Conservation (phyloP, 2,113 vertebrate species). For the Rhynchopsitta pachyrhyncha region DNA sequence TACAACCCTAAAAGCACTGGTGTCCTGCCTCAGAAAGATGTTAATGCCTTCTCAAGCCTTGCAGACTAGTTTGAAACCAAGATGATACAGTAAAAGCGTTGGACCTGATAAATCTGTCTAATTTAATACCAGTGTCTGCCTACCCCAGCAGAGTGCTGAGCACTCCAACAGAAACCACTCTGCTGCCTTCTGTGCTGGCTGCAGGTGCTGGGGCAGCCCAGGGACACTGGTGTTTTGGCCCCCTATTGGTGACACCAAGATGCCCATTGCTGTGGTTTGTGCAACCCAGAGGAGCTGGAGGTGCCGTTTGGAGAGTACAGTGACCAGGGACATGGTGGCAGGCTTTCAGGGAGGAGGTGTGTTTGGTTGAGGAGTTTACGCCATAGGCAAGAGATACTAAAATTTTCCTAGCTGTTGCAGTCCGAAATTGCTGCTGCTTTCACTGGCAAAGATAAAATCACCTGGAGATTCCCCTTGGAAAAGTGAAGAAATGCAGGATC, state of each 20-base stretch:
- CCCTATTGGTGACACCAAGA: fast-evolving
- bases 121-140: not conserved
- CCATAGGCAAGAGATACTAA: not conserved
- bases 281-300: not conserved
- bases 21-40: not conserved
- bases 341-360: not conserved
- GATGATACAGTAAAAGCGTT: not conserved
- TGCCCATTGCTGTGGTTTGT: fast-evolving
- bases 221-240: fast-evolving
- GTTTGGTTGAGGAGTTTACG: not conserved
- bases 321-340: fast-evolving
- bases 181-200: not conserved
- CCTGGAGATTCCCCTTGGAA: not conserved
- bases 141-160: not conserved
- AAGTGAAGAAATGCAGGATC: not conserved
- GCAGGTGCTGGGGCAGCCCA: not conserved
- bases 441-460: not conserved
- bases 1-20: not conserved
- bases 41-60: not conserved
- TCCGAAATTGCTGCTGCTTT: not conserved
- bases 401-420: not conserved
- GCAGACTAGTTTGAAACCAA: not conserved
- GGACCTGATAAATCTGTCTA: not conserved
- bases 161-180: not conserved
- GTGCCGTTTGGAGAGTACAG: not conserved